Evolutionary conservation across 2,113 vertebrate species (phyloP).

Genomic region (Spheniscus mendiculus): DNA sequence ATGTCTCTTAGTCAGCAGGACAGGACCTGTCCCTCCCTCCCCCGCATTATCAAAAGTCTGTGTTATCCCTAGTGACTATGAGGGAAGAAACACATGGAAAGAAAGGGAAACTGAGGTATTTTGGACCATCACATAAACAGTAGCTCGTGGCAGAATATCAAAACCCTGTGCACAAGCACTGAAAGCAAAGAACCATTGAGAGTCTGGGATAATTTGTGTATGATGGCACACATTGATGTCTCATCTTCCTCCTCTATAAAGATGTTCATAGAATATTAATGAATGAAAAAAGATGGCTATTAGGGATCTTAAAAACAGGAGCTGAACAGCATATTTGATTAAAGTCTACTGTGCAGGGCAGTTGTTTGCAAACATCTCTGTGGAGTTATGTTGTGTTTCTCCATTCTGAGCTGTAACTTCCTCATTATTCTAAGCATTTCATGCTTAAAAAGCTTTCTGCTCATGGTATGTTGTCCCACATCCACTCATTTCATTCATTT

Average conservation of each 20-base stretch:
- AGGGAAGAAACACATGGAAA: background rate
- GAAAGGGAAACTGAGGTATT: background rate
- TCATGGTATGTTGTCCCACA: background rate
- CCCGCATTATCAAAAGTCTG: background rate
- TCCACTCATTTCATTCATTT: background rate
- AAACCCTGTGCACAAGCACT: background rate
- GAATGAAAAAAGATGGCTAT: background rate
- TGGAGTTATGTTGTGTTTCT: background rate
- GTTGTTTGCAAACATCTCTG: background rate
- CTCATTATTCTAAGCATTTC: background rate
- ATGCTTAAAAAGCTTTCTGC: background rate
- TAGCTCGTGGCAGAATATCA: background rate
- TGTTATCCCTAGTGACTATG: background rate
- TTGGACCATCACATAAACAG: background rate
- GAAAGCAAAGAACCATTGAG: background rate
- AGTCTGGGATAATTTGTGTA: background rate
- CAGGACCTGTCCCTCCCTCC: background rate
- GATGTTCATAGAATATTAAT: slow-evolving; percentile 3
- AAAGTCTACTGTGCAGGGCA: background rate
- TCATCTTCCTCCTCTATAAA: background rate
- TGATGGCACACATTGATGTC: background rate
- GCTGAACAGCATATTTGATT: background rate
- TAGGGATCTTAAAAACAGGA: background rate
- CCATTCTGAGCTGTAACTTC: background rate
- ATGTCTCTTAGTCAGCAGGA: background rate